Evolutionary conservation across 2,113 vertebrate species (phyloP).

Genomic region (Pterocles orientalis): DNA sequence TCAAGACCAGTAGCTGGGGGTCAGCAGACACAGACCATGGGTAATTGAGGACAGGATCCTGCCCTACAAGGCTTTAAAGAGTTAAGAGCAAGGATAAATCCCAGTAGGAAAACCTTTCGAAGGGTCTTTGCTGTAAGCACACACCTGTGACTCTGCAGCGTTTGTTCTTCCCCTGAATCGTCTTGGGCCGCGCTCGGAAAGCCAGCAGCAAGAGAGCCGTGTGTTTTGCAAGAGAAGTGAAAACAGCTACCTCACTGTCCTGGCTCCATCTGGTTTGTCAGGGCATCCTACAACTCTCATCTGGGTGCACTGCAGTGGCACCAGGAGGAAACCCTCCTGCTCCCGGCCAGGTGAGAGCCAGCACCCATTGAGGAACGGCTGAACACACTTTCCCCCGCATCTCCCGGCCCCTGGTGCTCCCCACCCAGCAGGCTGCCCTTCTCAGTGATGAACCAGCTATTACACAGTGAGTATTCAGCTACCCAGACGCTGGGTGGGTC

Average conservation of each 20-base stretch:
- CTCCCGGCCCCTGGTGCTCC: neutral
- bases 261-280: neutral
- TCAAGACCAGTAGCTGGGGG: neutral
- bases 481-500: neutral
- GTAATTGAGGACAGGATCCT: neutral
- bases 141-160: neutral
- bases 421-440: neutral
- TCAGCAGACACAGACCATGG: rapidly evolving
- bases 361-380: neutral
- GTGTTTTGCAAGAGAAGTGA: neutral
- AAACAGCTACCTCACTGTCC: neutral
- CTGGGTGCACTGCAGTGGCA: neutral
- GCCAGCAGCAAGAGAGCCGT: rapidly evolving
- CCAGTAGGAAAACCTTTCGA: neutral
- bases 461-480: neutral
- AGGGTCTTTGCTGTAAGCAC: neutral
- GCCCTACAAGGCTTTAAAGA: neutral
- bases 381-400: neutral
- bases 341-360: neutral
- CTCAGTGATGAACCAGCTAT: neutral
- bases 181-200: rapidly evolving
- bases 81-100: neutral
- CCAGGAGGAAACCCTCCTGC: neutral
- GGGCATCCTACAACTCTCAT: neutral
- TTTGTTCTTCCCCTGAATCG: neutral